Percentiles rank a stretch among this genome's conserved stretches.
phyloP scores from a whole-genome alignment of 1,140 invertebrate genomes.

The Centruroides sculpturatus region DNA sequence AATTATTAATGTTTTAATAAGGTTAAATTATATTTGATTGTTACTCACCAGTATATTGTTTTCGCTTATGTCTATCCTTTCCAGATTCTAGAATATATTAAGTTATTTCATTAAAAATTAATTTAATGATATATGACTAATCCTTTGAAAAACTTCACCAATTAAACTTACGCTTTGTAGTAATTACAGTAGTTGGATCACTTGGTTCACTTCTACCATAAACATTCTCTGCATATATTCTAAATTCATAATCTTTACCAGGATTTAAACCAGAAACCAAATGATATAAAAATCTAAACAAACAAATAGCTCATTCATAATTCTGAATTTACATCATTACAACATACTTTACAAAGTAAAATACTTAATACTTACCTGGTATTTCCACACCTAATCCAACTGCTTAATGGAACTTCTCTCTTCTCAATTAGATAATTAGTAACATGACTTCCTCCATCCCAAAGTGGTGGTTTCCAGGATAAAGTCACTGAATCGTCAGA shows the following conservation, averaged over 20 bases:
- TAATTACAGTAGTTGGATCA: constrained; percentile 37
- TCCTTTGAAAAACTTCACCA: neutral
- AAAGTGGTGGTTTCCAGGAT: constrained; percentile 77
- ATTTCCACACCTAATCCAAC: constrained; percentile 89
- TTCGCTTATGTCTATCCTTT: neutral
- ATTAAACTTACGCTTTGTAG: constrained; percentile 43
- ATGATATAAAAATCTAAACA: constrained; percentile 62
- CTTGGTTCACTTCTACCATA: constrained; percentile 89
- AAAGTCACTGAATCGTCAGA: constrained; percentile 73
- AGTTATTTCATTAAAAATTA: no score
- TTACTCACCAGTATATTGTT: constrained; percentile 1
- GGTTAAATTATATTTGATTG: neutral
- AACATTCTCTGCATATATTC: constrained; percentile 91
- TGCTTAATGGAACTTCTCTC: constrained; percentile 76
- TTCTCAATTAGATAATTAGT: constrained; percentile 92
- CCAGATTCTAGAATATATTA: neutral
- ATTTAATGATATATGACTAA: no score
- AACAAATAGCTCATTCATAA: neutral
- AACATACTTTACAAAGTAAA: neutral
- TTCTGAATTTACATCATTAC: neutral
- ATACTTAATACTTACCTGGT: constrained; percentile 52
- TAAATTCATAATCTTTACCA: constrained; percentile 91
- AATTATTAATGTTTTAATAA: neutral
- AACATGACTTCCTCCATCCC: constrained; percentile 90
- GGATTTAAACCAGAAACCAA: constrained; percentile 70